phyloP scores from a whole-genome alignment of 2,888 invertebrate genomes.

The Fabriciana adippe region DNA sequence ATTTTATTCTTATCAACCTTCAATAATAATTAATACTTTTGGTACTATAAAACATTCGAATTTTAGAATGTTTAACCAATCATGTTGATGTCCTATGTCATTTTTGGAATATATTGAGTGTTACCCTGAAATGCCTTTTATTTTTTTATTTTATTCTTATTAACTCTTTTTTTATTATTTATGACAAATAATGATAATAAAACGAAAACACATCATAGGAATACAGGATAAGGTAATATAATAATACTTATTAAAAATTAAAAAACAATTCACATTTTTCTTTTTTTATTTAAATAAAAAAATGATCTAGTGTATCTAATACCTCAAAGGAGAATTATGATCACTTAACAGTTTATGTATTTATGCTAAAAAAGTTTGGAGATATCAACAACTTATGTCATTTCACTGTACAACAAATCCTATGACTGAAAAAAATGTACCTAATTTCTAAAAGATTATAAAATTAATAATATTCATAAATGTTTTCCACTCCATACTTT shows the following conservation, averaged over 20 bases:
- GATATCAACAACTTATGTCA: conserved; percentile 46
- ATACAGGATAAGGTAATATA: conserved; percentile 10
- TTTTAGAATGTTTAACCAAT: conserved; percentile 57
- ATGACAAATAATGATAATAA: not conserved
- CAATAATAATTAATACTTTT: conserved; percentile 30
- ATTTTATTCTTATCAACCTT: conserved; percentile 28
- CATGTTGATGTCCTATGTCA: conserved; percentile 57
- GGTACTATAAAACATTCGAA: conserved; percentile 52
- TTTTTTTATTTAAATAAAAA: conserved; percentile 65
- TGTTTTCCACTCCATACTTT: conserved; percentile 50
- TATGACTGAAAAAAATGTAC: conserved; percentile 65
- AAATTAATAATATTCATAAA: conserved; percentile 49
- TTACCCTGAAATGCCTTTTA: conserved; percentile 56
- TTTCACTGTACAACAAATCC: conserved; percentile 65
- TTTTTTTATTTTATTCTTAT: conserved; percentile 28
- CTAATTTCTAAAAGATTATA: conserved; percentile 67
- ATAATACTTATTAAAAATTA: conserved; percentile 5
- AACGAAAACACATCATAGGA: not conserved
- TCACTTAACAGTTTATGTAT: conserved; percentile 61
- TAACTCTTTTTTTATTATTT: not conserved
- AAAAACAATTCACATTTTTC: conserved; percentile 4
- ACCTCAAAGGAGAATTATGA: conserved; percentile 45
- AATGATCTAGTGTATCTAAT: conserved; percentile 60
- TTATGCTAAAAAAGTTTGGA: conserved; percentile 48
- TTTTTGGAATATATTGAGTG: conserved; percentile 78